Evolutionary conservation across 1,140 invertebrate species (phyloP).

Genomic region (Trichonephila clavata): DNA sequence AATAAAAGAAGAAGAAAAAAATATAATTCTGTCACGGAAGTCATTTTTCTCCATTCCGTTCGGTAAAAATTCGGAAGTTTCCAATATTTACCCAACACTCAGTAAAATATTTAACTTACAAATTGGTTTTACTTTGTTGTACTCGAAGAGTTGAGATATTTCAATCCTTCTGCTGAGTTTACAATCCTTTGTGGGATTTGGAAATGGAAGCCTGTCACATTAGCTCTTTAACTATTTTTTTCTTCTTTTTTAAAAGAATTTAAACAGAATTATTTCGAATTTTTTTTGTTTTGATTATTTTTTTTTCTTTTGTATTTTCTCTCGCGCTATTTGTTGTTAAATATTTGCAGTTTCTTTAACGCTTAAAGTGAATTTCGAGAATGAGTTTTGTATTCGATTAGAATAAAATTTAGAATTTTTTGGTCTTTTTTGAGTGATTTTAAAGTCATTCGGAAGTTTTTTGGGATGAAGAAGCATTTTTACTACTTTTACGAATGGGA

Average conservation of each 20-base stretch:
- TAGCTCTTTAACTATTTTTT: constrained; percentile 7
- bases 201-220: constrained; percentile 10
- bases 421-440: background rate
- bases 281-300: background rate
- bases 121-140: constrained; percentile 62
- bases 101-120: constrained; percentile 61
- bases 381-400: constrained; percentile 6
- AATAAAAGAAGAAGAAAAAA: background rate
- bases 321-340: background rate
- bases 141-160: constrained; percentile 24
- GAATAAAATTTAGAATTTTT: background rate
- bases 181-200: background rate
- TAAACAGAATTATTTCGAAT: constrained; percentile 6
- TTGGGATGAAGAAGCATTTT: no score
- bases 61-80: constrained; percentile 43
- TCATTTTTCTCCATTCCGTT: constrained; percentile 11
- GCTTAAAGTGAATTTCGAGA: background rate
- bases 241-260: background rate
- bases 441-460: no score
- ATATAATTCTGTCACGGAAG: background rate
- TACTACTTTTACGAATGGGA: no score
- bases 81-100: constrained; percentile 45
- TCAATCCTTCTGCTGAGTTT: background rate
- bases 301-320: background rate
- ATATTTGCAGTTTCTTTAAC: background rate